Base-by-base conservation (phyloP, 1,140 invertebrate genomes). In the Frieseomelitta varia region DNA sequence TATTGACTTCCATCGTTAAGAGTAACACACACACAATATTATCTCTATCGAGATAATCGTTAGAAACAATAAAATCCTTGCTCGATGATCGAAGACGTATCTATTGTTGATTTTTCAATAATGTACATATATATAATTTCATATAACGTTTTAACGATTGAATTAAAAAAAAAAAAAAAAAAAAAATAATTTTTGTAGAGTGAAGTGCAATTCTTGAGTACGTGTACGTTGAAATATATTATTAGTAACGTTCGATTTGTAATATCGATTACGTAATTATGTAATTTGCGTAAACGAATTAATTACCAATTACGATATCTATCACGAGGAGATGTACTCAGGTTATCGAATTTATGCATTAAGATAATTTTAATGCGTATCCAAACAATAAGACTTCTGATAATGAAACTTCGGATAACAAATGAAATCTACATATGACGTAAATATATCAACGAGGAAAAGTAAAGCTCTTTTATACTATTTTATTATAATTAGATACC, bases 401-500 rank as follows among this genome's bases (percentile, higher is more conserved):
- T 55, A 61, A 79, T 80, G 71, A 79, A 87, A 82, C 3, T 8
- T 39, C 39, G 17, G 14, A 51, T 53, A 19, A 55, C 24, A 76
- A 51, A 30, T 24, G 12, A 73, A 83, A 30, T 61, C 24, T 27
- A 76, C 30, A 8, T 8, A 77, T 74, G 17, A 55, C 47, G 56
- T 30, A n/a, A 79, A 27, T 79, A 21, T 79, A 47, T 55, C 72
- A 76, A 79, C 53, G 39, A 84, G 72, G 69, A 58, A 78, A 79
- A 19, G 34, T 21, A 63, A 63, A 79, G 51, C 65, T 80, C 58
- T 87, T 87, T 87, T 88, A 87, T 87, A 88, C 86, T 80, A 80
- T 87, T 88, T 88, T 88, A 87, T 74, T 85, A 88, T 74, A 85
- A 87, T 84, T 56, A 79, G 27, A 85, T 88, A 80, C 15, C 55